phyloP scores from a whole-genome alignment of 1,140 invertebrate genomes.

The Pseudobourletiella spinata region DNA sequence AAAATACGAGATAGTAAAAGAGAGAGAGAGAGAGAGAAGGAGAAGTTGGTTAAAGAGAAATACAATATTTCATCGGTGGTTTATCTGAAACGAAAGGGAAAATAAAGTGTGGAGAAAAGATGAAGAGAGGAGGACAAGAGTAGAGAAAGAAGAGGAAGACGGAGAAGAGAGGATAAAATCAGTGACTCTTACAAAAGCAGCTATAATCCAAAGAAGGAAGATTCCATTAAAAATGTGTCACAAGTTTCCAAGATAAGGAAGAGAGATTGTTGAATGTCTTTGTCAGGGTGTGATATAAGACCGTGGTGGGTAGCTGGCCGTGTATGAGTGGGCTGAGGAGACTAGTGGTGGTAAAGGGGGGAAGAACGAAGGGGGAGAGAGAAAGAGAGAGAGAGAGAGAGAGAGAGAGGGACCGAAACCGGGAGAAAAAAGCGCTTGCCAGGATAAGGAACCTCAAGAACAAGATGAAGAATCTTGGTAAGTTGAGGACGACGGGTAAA shows the following conservation, averaged over 20 bases:
- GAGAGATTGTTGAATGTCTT: constrained; percentile 11
- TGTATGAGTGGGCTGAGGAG: neutral
- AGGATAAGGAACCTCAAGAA: neutral
- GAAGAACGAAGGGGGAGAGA: neutral
- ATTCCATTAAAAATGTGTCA: constrained; percentile 26
- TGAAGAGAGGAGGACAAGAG: neutral
- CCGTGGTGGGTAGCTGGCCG: neutral
- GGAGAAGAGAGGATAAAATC: neutral
- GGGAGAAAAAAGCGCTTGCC: neutral
- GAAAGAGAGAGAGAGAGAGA: neutral
- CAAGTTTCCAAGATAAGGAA: constrained; percentile 11
- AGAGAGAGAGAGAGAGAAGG: no score
- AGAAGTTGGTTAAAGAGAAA: neutral
- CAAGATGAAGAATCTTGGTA: neutral
- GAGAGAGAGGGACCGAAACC: neutral
- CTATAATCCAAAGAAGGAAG: neutral
- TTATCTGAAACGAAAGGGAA: constrained; percentile 4
- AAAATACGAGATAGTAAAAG: no score
- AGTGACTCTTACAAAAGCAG: constrained; percentile 1
- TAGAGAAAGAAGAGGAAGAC: neutral
- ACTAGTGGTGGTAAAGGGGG: neutral
- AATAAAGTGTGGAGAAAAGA: constrained; percentile 7
- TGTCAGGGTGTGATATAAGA: constrained; percentile 9
- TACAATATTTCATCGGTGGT: constrained; percentile 7
- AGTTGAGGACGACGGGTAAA: neutral